Conservation (phyloP, 92 coral and sea anemone genomes). For the Zoanthus sansibaricus region DNA sequence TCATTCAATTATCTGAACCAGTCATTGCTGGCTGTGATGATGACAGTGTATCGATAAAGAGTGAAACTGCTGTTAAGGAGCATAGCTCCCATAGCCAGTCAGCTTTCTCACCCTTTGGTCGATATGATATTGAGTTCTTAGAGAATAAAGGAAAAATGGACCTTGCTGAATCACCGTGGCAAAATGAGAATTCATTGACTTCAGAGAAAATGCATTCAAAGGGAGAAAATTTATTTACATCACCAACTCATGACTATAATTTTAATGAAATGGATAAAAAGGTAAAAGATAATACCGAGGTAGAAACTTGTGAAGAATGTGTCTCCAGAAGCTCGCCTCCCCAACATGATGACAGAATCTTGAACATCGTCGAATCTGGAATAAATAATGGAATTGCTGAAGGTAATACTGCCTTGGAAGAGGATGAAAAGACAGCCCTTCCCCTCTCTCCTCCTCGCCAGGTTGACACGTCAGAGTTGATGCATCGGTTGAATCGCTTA, state of each 20-base stretch:
- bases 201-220: neutral
- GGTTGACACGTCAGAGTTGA: constrained; percentile 33
- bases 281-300: neutral
- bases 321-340: neutral
- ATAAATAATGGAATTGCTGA: neutral
- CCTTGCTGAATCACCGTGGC: neutral
- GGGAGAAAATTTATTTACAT: constrained; percentile 20
- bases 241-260: constrained; percentile 28
- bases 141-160: neutral
- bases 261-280: neutral
- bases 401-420: neutral
- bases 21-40: constrained; percentile 12
- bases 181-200: neutral
- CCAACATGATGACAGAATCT: neutral
- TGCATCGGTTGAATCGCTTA: constrained; percentile 25
- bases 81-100: neutral
- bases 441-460: constrained; percentile 37
- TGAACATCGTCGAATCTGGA: neutral
- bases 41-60: neutral
- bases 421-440: constrained; percentile 11
- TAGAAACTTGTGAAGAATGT: neutral
- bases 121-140: neutral
- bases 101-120: constrained; percentile 16
- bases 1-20: constrained; percentile 29
- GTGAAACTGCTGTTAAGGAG: neutral